Percentiles rank a stretch among this genome's conserved stretches.
Conservation (phyloP, 2,113 vertebrate genomes). For the Pardalotus punctatus region DNA sequence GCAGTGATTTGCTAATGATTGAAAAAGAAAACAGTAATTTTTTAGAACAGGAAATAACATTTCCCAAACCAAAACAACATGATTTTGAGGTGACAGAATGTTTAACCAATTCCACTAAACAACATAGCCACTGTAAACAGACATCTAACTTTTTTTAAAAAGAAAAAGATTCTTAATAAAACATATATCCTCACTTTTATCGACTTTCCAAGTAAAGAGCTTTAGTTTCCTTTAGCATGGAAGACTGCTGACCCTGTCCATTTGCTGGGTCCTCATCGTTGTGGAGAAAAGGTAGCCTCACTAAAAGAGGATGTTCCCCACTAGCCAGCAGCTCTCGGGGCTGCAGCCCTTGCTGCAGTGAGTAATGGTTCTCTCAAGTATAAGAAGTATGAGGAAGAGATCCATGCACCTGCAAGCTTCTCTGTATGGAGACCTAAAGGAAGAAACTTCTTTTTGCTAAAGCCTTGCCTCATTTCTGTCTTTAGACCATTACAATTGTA, state of each 20-base stretch:
- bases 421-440: background rate
- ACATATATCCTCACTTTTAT: background rate
- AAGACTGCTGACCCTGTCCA: background rate
- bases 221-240: background rate
- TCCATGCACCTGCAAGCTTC: background rate
- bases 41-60: background rate
- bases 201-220: background rate
- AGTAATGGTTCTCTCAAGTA: background rate
- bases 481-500: background rate
- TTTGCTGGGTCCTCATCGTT: background rate
- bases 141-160: background rate
- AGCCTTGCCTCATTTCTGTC: background rate
- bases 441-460: background rate
- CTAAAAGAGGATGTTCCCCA: background rate
- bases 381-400: background rate
- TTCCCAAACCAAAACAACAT: background rate
- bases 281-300: background rate
- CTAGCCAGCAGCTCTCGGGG: background rate
- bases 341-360: background rate
- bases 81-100: background rate
- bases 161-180: background rate
- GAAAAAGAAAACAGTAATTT: background rate
- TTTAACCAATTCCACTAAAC: background rate
- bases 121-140: background rate
- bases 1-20: background rate